Percentiles rank a stretch among this genome's conserved stretches.
Evolutionary conservation across 2,888 invertebrate genomes (phyloP).

Genomic region (Callimorpha dominula): DNA sequence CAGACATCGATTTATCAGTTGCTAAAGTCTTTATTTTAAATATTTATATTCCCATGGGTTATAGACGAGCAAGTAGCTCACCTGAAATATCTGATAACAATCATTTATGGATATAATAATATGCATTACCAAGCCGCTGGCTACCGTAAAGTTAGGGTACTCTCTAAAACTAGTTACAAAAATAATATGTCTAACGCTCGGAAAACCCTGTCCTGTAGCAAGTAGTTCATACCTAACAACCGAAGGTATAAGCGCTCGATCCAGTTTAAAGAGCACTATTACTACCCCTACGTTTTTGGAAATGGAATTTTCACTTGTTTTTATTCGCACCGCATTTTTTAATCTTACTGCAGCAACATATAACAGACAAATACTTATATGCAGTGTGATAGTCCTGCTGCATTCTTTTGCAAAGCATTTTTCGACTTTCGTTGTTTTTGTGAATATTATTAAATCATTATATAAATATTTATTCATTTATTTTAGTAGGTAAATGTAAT

Average conservation of each 20-base stretch:
- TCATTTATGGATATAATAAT: not conserved
- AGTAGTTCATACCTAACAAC: not conserved
- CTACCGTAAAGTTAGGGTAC: not conserved
- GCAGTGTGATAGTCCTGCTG: not conserved
- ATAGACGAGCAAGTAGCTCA: not conserved
- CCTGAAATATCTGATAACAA: not conserved
- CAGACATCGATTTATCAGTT: conserved; percentile 12
- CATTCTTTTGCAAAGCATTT: not conserved
- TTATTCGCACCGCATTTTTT: not conserved
- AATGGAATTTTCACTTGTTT: not conserved
- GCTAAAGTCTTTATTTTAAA: not conserved
- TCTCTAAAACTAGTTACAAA: not conserved
- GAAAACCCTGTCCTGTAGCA: not conserved
- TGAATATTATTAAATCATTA: not conserved
- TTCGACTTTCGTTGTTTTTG: not conserved
- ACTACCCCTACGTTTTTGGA: not conserved
- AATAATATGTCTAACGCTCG: not conserved
- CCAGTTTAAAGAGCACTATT: not conserved
- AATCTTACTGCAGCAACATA: too few species aligned
- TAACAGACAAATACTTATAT: too few species aligned
- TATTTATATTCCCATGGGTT: not conserved
- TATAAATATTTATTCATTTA: not conserved
- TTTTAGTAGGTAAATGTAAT: not conserved
- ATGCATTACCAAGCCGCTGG: not conserved
- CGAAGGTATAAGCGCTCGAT: not conserved